Base-by-base conservation (phyloP, 2,888 invertebrate genomes). In the Cheilosia variabilis region DNA sequence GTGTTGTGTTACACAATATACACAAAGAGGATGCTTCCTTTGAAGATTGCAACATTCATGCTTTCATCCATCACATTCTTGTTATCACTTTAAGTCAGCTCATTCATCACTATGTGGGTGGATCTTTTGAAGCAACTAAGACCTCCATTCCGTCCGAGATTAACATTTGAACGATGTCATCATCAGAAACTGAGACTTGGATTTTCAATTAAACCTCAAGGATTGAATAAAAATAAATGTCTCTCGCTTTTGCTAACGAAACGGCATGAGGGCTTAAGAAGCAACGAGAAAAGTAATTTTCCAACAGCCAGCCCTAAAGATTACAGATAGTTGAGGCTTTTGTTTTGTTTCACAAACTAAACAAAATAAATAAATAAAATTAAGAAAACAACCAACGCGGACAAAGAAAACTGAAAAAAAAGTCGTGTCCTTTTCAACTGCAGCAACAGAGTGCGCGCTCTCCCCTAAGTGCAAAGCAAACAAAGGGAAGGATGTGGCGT, bases 151-250 rank as follows among this genome's bases (percentile, higher is more conserved):
- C 2, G 62, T n/a, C 68, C 55, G 34, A 78, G 73, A 50, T 63
- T 75, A 84, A 69, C 63, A 84, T 79, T 79, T 84, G 68, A 79
- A 79, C 79, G 79, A 84, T 79, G 79, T 84, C 83, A 73, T 84
- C 79, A 63, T 79, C 79, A 79, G 63, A 73, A 69, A 60, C 71
- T 66, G 72, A 78, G 77, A 75, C 62, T 31, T 37, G 58, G 50
- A 60, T 65, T 81, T 58, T 58, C 77, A 77, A 82, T 82, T 82
- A 82, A 58, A 71, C 71, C 76, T 65, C 45, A 43, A 63, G n/a
- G 63, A 47, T 34, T 13, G 57, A 47, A 52, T 9, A 47, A 13
- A n/a, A 58, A 53, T 31, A 65, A 53, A 78, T 47, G 9, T 47
- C 19, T 76, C 43, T 47, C 52, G 43, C 43, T 7, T 24, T 45